A percentile compares a stretch with the other conserved stretches of the same genome.
phyloP scores from a whole-genome alignment of 2,888 invertebrate genomes.

The Saturnia pavonia region DNA sequence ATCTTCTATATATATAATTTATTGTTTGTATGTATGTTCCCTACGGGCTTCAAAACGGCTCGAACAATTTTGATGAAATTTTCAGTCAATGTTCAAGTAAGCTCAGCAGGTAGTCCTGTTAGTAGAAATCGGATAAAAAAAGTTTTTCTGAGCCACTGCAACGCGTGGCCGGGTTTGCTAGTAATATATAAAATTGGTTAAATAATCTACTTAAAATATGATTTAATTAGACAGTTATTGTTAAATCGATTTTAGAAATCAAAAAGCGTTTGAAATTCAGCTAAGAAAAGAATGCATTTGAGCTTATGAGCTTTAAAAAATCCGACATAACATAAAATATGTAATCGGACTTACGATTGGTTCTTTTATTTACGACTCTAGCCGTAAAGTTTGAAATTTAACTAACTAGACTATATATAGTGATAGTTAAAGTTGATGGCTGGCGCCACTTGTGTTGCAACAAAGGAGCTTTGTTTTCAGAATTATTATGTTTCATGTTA shows the following conservation, averaged over 20 bases:
- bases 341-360: not conserved
- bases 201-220: no score
- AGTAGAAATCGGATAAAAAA: no score
- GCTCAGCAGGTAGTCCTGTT: no score
- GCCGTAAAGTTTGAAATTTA: slow-evolving; percentile 6
- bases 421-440: slow-evolving; percentile 10
- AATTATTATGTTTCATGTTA: slow-evolving; percentile 5
- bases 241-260: not conserved
- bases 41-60: no score
- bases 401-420: not conserved
- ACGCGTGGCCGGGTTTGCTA: no score
- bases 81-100: no score
- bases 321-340: not conserved
- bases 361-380: not conserved
- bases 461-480: slow-evolving; percentile 13
- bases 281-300: not conserved
- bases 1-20: no score
- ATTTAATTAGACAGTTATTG: no score
- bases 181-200: no score
- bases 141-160: no score
- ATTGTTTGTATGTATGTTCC: no score
- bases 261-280: not conserved
- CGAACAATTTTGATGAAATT: no score
- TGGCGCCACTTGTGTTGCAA: slow-evolving; percentile 6
- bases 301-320: not conserved